Base-by-base conservation (phyloP, 2,888 invertebrate species). In the Diaphora mendica region DNA sequence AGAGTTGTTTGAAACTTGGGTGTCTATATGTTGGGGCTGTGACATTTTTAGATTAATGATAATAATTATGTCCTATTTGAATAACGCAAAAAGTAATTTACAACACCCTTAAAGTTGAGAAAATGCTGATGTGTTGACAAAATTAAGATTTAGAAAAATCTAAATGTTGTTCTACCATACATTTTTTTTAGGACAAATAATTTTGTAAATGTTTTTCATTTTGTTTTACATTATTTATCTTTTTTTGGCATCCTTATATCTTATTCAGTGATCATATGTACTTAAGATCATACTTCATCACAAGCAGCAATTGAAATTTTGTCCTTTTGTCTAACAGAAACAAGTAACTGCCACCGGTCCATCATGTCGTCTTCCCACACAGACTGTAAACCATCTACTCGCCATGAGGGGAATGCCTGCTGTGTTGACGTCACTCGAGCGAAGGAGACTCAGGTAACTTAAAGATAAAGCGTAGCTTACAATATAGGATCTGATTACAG, bases 351-450 rank as follows among this genome's bases (percentile, higher is more conserved):
- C 85, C 17, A 84, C 88, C 62, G 86, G 88, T 30, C 78, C 90
- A 2, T 84, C 88, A 26, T 85, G 90, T 62, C 91, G 90, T 39
- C 87, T 96, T 64, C 93, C 95, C 48, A 87, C 91, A 11, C 90
- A 91, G 73, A 92, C 94, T 5, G 88, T 95, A 23, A 95, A 95
- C 79, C 92, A 93, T 78, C 80, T 96, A 76, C 87, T 96, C 44
- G 93, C 93, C 2, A 88, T 90, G 86, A 88, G 93, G 23, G 95
- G 95, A 7, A 93, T 95, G 92, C 88, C 92, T 3, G 84, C 91
- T 20, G 73, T 95, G 26, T 86, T 96, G 51, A 89, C 92, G 33
- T 85, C 93, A 62, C 91, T 91, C 68, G 96, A 96, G 74, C 89
- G 94, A 23, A 90, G 92, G 77, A 91, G 83, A 83, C 91, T 96